phyloP scores from a whole-genome alignment of 2,113 vertebrate genomes.

The Pogona vitticeps region DNA sequence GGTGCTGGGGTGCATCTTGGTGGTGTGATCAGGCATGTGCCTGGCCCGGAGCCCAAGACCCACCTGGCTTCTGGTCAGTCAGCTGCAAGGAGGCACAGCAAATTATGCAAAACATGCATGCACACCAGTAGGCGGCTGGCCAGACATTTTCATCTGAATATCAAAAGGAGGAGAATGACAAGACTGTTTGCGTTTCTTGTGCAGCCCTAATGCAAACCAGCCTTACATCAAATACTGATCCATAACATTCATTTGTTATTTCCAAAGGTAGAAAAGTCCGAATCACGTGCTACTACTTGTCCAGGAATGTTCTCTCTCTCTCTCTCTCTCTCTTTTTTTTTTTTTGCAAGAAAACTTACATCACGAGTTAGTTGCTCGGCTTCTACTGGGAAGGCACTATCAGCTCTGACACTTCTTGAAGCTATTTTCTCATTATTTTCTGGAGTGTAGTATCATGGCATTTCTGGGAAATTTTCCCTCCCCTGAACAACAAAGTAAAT shows the following conservation, averaged over 20 bases:
- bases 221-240: background rate
- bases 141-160: background rate
- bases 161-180: background rate
- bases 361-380: background rate
- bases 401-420: background rate
- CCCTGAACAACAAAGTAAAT: constrained; percentile 23
- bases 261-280: constrained; percentile 17
- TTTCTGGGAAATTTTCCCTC: constrained; percentile 21
- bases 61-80: no score
- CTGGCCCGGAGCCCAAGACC: no score
- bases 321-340: background rate
- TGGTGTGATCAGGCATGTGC: no score
- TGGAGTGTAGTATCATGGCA: background rate
- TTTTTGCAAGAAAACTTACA: constrained; percentile 14
- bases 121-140: no score
- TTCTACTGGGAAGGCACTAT: background rate
- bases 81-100: no score
- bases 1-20: no score
- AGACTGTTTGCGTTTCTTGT: background rate
- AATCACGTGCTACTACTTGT: constrained; percentile 20
- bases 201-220: background rate
- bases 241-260: constrained; percentile 22
- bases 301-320: background rate
- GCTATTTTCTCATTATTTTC: constrained; percentile 18
- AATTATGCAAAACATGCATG: no score